Evolutionary conservation across 2,113 vertebrate genomes (phyloP), one percentile per base, ranked within the genome.

Genomic region (Recurvirostra avosetta): DNA sequence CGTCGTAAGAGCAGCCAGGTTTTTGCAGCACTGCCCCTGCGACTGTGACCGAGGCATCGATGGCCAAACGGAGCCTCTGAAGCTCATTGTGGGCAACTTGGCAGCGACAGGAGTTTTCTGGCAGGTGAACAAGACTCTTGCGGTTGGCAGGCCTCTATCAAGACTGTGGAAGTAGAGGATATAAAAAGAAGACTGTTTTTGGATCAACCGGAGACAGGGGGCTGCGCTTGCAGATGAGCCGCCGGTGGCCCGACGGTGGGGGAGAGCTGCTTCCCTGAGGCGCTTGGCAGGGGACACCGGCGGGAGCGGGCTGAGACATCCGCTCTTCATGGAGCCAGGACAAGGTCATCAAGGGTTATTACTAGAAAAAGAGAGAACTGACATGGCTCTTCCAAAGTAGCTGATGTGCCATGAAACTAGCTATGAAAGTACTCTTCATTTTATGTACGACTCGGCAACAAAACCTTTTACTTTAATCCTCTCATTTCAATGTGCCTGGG

Each of bases 191-290:
- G 36, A 40, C 40, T 72, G 74, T 0, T 53, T 96, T 65, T 1
- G 6, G 66, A 61, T 40, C 16, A 65, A 25, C 14, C 3, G 23
- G 52, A 87, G 89, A 14, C 56, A 53, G 2, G 2, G 34, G 50
- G 27, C 36, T 55, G 43, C 0, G 4, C 21, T 25, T 49, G 71
- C 12, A 26, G 67, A 36, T 0, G 8, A 81, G n/a, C 20, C 17
- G 10, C 20, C 0, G 1, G 58, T 56, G 16, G 13, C 56, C 23
- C 7, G 3, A 34, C 0, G 0, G 5, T 32, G 62, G 3, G 0
- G 40, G 41, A 82, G 18, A 40, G 76, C 53, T 66, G 43, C 62
- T 80, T 21, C 38, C 38, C 53, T 1, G 0, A 32, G 62, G 72
- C 0, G 1, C 21, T 26, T 34, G 63, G n/a, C 59, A 71, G 50